Evolutionary conservation across 1,140 invertebrate species (phyloP).

Genomic region (Pogonognathellus flavescens): DNA sequence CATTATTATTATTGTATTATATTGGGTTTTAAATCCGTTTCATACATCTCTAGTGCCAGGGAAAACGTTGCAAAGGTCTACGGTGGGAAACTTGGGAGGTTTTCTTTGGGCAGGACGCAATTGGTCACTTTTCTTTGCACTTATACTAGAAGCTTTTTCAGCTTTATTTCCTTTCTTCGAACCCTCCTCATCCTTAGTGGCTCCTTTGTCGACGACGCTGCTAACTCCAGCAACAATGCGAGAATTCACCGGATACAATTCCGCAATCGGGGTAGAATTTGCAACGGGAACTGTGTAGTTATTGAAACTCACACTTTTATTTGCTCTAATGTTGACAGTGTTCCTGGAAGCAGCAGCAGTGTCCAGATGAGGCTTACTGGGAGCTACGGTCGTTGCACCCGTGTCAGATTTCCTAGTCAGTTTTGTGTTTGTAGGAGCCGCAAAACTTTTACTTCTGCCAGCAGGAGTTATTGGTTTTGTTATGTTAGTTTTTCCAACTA

Average conservation of each 20-base stretch:
- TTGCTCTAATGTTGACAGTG: neutral
- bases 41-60: slow-evolving; percentile 12
- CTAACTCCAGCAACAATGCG: slow-evolving; percentile 1
- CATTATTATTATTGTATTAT: too few relatives aligned
- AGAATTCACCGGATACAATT: slow-evolving; percentile 25
- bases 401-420: neutral
- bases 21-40: neutral
- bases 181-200: neutral
- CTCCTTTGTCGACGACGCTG: neutral
- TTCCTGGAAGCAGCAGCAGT: neutral
- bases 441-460: slow-evolving; percentile 4
- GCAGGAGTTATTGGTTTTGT: neutral
- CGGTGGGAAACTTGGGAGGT: slow-evolving; percentile 17
- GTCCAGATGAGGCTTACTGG: neutral
- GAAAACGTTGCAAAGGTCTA: slow-evolving; percentile 32
- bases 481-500: neutral
- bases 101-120: neutral
- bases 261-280: neutral
- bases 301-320: neutral
- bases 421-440: neutral
- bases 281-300: neutral
- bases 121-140: neutral
- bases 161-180: neutral
- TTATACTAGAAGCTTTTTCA: neutral
- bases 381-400: neutral